Conservation (phyloP, 1,140 invertebrate species). For the Drosophila kurseongensis region DNA sequence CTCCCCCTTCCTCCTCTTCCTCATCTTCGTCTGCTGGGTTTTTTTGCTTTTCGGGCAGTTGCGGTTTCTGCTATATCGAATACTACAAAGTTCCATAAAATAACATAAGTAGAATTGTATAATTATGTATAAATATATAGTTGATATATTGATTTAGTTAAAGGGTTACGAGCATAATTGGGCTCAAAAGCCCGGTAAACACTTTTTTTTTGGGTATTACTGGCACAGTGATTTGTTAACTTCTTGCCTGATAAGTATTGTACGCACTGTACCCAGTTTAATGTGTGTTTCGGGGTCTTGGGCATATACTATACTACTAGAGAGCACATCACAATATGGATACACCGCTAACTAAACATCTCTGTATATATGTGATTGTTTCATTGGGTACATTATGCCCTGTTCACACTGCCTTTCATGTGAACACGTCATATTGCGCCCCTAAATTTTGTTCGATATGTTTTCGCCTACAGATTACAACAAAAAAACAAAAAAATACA, state of each 20-base stretch:
- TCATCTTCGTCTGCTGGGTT: background rate
- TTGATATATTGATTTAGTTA: conserved; percentile 32
- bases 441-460: conserved; percentile 32
- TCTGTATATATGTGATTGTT: conserved; percentile 1
- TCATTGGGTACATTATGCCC: background rate
- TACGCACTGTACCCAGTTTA: conserved; percentile 2
- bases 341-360: conserved; percentile 58
- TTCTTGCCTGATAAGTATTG: conserved; percentile 10
- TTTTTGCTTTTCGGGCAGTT: conserved; percentile 57
- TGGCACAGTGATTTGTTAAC: background rate
- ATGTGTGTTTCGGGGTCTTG: conserved; percentile 1
- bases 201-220: background rate
- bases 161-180: conserved; percentile 19
- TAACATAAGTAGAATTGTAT: conserved; percentile 33
- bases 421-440: background rate
- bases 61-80: conserved; percentile 35
- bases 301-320: conserved; percentile 51
- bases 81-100: conserved; percentile 42
- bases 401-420: background rate
- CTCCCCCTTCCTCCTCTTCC: conserved; percentile 1
- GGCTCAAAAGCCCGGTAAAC: background rate
- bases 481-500: conserved; percentile 41
- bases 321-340: conserved; percentile 81
- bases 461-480: conserved; percentile 49
- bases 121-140: conserved; percentile 27